Conservation (phyloP, 2,888 invertebrate genomes). For the Eremobia ochroleuca region DNA sequence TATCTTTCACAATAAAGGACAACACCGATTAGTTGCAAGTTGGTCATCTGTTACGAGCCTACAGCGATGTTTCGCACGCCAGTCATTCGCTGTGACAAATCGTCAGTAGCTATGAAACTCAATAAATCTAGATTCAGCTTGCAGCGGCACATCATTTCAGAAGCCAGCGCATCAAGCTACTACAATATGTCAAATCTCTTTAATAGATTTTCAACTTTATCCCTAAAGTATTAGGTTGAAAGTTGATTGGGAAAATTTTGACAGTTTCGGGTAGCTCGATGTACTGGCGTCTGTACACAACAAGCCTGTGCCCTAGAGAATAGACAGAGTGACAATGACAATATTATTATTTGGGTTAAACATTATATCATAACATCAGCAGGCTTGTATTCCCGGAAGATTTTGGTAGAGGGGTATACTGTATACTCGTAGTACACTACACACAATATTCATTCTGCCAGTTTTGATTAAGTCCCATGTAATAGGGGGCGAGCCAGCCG, state of each 20-base stretch:
- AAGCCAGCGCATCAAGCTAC: too few species aligned
- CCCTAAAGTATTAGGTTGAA: too few species aligned
- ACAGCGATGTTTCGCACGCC: constrained; percentile 34
- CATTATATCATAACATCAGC: neutral
- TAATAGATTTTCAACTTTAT: too few species aligned
- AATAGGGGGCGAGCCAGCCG: too few species aligned
- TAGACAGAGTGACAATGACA: neutral
- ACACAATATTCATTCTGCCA: too few species aligned
- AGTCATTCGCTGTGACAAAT: constrained; percentile 60
- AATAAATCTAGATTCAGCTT: constrained; percentile 57
- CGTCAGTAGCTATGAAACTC: constrained; percentile 54
- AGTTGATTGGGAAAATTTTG: too few species aligned
- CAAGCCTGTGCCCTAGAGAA: neutral
- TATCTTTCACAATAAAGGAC: neutral
- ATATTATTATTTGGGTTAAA: constrained; percentile 6
- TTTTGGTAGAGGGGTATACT: neutral
- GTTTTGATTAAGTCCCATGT: too few species aligned
- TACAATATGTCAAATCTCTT: too few species aligned
- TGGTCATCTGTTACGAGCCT: constrained; percentile 13
- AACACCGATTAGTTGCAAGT: constrained; percentile 7
- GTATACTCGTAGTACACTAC: too few species aligned
- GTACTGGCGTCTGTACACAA: neutral
- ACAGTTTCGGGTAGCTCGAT: too few species aligned
- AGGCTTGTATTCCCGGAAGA: neutral
- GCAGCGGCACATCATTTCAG: constrained; percentile 47